Evolutionary conservation across 23 tunicate genomes (phyloP), one percentile per base, ranked within the genome.

Genomic region (Styela plicata): DNA sequence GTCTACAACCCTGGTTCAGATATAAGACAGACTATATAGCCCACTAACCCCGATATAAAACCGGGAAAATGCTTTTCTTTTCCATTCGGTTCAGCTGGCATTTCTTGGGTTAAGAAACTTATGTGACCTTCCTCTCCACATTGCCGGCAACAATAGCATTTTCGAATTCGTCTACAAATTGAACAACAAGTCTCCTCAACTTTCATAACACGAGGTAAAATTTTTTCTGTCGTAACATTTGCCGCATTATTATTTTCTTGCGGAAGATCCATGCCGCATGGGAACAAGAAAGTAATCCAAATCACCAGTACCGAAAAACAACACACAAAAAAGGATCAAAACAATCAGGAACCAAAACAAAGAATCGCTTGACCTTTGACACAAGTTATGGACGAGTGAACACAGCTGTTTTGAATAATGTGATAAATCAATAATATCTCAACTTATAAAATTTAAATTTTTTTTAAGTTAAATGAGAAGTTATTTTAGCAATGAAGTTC

Each of bases 1-100:
- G n/a, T n/a, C n/a, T n/a, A n/a, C n/a, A n/a, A n/a, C n/a, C n/a
- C n/a, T n/a, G n/a, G n/a, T n/a, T n/a, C n/a, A n/a, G n/a, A n/a
- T n/a, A n/a, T n/a, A n/a, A n/a, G n/a, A n/a, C n/a, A n/a, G n/a
- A n/a, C n/a, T n/a, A n/a, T n/a, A n/a, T n/a, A n/a, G n/a, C n/a
- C n/a, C n/a, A 44, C 81, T 17, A 16, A 76, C 81, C 81, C 81
- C 7, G 81, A 76, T 25, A 76, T 76, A 36, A 76, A 36, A 29
- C 81, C 81, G 44, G 81, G 81, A 27, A 76, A 76, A 17, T 19
- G 24, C n/a, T 53, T 36, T 44, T 36, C 31, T 13, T 1, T 36
- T 25, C 2, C 32, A 33, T 23, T 26, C 21, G 63, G 66, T 16
- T 19, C 22, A 18, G 30, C 22, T 18, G 30, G 30, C 13, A 25